phyloP scores from a whole-genome alignment of 2,113 vertebrate genomes.

The Chrysochloris asiatica region DNA sequence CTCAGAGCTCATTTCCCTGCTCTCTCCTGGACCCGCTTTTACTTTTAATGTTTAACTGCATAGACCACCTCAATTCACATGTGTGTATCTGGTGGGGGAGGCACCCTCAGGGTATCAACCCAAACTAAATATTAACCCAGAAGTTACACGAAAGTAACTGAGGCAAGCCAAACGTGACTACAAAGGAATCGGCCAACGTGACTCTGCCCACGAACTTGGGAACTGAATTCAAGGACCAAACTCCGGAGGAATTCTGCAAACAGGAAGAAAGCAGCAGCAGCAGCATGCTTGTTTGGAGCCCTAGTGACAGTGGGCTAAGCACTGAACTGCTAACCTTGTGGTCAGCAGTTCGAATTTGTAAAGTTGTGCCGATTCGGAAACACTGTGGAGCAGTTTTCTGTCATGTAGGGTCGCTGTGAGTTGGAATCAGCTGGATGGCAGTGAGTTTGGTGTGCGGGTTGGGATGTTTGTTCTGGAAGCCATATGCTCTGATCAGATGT shows the following conservation, averaged over 20 bases:
- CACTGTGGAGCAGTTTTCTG: too few species aligned
- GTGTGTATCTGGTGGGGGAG: background rate
- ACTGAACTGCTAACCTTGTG: too few species aligned
- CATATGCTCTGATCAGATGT: too few species aligned
- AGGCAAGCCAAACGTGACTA: background rate
- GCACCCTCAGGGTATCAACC: background rate
- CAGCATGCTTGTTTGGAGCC: constrained; percentile 55
- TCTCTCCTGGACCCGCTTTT: background rate
- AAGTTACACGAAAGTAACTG: background rate
- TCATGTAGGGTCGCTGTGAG: too few species aligned
- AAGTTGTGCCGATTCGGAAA: too few species aligned
- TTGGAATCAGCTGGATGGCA: too few species aligned
- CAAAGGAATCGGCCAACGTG: background rate
- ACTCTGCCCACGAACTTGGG: constrained; percentile 29
- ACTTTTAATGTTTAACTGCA: background rate
- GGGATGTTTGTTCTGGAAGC: too few species aligned
- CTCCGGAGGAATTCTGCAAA: background rate
- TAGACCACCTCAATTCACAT: background rate
- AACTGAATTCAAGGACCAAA: background rate
- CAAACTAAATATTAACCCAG: background rate
- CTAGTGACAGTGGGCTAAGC: too few species aligned
- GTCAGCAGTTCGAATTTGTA: too few species aligned
- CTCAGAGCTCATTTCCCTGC: accelerated
- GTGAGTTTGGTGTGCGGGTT: too few species aligned
- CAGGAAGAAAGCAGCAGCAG: background rate